These are phyloP conservation scores for Macrophya alboannulata DNA, from an alignment of 2,888 invertebrate genomes.

Conservation along the genomic window DNA sequence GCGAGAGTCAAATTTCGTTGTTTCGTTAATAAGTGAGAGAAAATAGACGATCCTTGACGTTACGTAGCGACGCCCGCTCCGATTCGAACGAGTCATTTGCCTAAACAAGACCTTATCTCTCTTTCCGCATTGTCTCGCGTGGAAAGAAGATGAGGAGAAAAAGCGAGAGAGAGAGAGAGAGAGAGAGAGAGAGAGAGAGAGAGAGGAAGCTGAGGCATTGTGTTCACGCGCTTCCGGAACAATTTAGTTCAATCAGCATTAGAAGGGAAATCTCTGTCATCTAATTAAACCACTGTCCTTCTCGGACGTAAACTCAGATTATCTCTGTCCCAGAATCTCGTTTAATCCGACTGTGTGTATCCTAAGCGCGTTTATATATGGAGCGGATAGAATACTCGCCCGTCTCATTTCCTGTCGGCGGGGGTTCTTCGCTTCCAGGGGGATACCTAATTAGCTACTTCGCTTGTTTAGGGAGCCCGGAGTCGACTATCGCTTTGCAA, in stretches of 20 bases:
- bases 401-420: slow-evolving; percentile 79
- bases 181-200: slow-evolving; percentile 38
- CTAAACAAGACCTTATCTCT: slow-evolving; percentile 72
- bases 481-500: slow-evolving; percentile 55
- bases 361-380: slow-evolving; percentile 65
- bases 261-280: slow-evolving; percentile 77
- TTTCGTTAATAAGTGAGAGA: slow-evolving; percentile 2
- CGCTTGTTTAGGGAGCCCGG: slow-evolving; percentile 68
- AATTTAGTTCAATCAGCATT: slow-evolving; percentile 80
- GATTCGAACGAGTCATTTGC: slow-evolving; percentile 63
- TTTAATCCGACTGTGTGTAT: slow-evolving; percentile 75
- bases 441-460: slow-evolving; percentile 78
- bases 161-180: slow-evolving; percentile 54
- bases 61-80: neutral
- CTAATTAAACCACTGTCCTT: slow-evolving; percentile 78
- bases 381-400: slow-evolving; percentile 70
- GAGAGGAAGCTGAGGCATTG: slow-evolving; percentile 20
- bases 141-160: slow-evolving; percentile 58
- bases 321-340: slow-evolving; percentile 75
- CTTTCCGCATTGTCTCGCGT: slow-evolving; percentile 74
- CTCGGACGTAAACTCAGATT: slow-evolving; percentile 77
- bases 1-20: slow-evolving; percentile 32
- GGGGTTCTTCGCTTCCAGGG: slow-evolving; percentile 66
- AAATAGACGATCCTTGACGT: neutral
- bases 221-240: slow-evolving; percentile 68